These are phyloP conservation scores for Myiopsitta monachus DNA, from an alignment of 2,113 vertebrate genomes.

Conservation along the genomic window DNA sequence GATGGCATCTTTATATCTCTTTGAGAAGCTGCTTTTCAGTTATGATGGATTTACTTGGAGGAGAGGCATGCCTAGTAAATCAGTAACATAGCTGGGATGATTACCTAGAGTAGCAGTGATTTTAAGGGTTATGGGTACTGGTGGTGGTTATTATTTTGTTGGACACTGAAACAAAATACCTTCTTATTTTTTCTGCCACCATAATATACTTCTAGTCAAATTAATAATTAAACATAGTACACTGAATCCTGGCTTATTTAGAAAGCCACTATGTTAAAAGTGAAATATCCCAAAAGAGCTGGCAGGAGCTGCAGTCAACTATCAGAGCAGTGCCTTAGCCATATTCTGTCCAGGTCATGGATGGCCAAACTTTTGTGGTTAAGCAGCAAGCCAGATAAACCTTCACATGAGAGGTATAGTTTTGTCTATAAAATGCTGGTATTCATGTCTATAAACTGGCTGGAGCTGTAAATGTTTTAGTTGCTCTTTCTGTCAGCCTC, in stretches of 20 bases:
- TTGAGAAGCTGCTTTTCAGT: neutral
- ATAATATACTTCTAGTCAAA: neutral
- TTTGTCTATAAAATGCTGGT: no score
- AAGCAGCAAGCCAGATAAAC: fast-evolving
- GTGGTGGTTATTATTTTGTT: neutral
- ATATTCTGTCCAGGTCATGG: fast-evolving
- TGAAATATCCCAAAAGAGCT: neutral
- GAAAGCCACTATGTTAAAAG: neutral
- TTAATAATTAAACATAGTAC: neutral
- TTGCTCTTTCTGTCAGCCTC: neutral
- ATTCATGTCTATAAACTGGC: neutral
- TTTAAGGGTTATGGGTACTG: neutral
- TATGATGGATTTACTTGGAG: neutral
- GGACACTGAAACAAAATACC: neutral
- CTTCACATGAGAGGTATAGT: neutral
- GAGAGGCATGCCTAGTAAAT: neutral
- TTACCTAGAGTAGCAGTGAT: neutral
- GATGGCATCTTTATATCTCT: neutral
- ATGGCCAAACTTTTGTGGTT: fast-evolving
- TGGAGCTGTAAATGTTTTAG: neutral
- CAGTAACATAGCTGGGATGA: neutral
- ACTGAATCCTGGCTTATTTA: neutral
- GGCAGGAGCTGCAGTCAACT: neutral
- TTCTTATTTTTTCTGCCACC: neutral
- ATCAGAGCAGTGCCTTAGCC: neutral